Percentiles rank a stretch among this genome's conserved stretches.
Evolutionary conservation across 1,140 invertebrate genomes (phyloP).

Genomic region (Elysia chlorotica): DNA sequence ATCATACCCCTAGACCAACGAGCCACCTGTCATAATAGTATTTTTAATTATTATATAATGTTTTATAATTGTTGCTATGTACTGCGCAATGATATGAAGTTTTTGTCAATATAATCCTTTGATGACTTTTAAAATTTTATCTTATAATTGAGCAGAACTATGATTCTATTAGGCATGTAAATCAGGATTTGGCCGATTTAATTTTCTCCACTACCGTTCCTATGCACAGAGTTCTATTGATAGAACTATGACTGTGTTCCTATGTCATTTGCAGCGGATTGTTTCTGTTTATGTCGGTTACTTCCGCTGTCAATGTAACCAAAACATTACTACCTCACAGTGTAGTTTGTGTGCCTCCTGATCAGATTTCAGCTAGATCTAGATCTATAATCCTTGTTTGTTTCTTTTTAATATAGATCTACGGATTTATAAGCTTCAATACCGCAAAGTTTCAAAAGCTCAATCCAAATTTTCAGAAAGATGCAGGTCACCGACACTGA

Average conservation of each 20-base stretch:
- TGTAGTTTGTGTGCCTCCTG: background rate
- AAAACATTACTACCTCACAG: background rate
- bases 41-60: background rate
- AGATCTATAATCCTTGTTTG: background rate
- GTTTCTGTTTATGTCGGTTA: background rate
- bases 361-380: background rate
- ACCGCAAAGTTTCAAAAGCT: slow-evolving; percentile 23
- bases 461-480: slow-evolving; percentile 23
- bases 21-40: slow-evolving; percentile 26
- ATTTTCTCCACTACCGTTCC: background rate
- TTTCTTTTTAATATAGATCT: background rate
- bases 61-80: slow-evolving; percentile 8
- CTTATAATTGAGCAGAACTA: background rate
- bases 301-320: slow-evolving; percentile 58
- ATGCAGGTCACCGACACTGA: slow-evolving; percentile 3
- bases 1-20: slow-evolving; percentile 58
- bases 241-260: background rate
- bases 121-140: background rate
- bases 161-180: no score
- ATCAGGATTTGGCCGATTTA: background rate
- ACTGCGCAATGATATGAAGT: background rate
- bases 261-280: background rate
- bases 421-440: background rate
- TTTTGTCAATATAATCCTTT: background rate
- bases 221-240: background rate